Conservation (phyloP, 2,797 vertebrate genomes). For the Acanthurus tractus region DNA sequence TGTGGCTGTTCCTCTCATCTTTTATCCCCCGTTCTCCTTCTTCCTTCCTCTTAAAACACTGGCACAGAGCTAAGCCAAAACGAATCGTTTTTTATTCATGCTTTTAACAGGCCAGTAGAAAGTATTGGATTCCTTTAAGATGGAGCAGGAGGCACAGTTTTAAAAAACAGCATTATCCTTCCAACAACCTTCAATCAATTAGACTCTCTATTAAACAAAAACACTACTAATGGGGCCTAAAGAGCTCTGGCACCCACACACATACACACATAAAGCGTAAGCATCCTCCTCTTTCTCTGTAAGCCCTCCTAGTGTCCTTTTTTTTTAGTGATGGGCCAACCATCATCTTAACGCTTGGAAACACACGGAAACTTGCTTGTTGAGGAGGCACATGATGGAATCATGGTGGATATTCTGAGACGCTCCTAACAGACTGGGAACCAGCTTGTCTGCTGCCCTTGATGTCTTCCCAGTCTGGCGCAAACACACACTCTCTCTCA, state of each 20-base stretch:
- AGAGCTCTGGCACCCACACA: conserved; percentile 51
- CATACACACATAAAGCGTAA: conserved; percentile 34
- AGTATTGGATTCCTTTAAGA: conserved; percentile 73
- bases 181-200: conserved; percentile 85
- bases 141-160: conserved; percentile 56
- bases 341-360: conserved; percentile 15
- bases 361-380: conserved; percentile 19
- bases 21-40: conserved; percentile 40
- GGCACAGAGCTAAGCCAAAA: conserved; percentile 65
- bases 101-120: conserved; percentile 65
- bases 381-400: conserved; percentile 20
- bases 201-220: conserved; percentile 66
- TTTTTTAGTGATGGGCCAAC: conserved; percentile 22
- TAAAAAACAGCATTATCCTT: conserved; percentile 82
- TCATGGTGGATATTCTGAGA: conserved; percentile 9
- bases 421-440: conserved; percentile 30
- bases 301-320: conserved; percentile 8
- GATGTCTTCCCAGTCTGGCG: conserved; percentile 4
- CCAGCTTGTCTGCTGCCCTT: conserved; percentile 37
- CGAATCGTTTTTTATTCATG: conserved; percentile 71
- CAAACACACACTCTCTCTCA: background rate
- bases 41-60: conserved; percentile 57
- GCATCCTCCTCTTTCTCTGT: conserved; percentile 18
- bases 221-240: conserved; percentile 71
- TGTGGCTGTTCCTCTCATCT: conserved; percentile 47